Conservation (phyloP, 2,113 vertebrate species). For the Lophius piscatorius region DNA sequence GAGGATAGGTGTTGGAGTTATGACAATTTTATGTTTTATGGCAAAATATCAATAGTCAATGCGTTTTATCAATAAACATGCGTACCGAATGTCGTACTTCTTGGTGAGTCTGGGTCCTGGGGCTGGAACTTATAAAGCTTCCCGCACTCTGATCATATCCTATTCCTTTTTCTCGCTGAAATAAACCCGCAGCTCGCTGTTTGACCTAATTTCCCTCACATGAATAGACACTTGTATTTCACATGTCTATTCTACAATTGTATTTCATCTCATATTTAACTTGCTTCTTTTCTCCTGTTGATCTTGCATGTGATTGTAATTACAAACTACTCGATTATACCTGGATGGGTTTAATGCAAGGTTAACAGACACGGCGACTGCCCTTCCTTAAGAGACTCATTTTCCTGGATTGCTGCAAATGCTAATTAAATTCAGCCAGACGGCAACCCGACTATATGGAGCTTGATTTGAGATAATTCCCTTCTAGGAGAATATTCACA, state of each 20-base stretch:
- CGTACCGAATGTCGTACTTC: no score
- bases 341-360: constrained; percentile 7
- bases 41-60: no score
- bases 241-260: no score
- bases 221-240: constrained; percentile 15
- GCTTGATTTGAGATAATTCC: background rate
- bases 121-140: background rate
- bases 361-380: constrained; percentile 10
- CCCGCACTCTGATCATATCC: background rate
- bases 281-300: constrained; percentile 19
- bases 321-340: background rate
- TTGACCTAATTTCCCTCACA: constrained; percentile 27
- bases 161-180: constrained; percentile 1
- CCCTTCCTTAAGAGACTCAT: constrained; percentile 1
- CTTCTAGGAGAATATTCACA: background rate
- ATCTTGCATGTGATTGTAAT: constrained; percentile 23
- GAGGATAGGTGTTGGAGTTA: no score
- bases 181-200: constrained; percentile 6
- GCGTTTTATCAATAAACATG: no score
- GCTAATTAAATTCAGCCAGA: background rate
- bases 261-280: constrained; percentile 26
- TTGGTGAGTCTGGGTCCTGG: no score
- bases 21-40: no score
- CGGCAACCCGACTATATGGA: background rate
- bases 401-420: background rate